These are phyloP conservation scores for Caenorhabditis sp. DNA, from an alignment of 2,888 invertebrate genomes.

Conservation along the genomic window DNA sequence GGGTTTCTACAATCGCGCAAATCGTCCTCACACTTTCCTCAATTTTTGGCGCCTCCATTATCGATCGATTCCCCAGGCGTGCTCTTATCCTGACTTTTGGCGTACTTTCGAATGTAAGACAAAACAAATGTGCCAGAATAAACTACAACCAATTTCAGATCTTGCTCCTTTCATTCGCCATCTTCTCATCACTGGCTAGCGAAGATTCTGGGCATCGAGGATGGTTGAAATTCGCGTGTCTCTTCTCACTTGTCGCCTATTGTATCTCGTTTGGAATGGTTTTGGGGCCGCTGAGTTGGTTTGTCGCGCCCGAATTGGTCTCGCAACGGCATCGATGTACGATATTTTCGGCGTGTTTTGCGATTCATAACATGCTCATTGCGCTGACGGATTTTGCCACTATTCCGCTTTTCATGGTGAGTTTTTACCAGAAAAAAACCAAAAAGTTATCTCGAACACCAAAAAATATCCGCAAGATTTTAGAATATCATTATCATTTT, in stretches of 20 bases:
- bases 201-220: neutral
- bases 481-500: too few relatives aligned
- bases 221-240: constrained; percentile 52
- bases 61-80: constrained; percentile 62
- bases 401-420: constrained; percentile 57
- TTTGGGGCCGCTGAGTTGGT: constrained; percentile 63
- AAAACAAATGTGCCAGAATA: too few relatives aligned
- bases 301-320: constrained; percentile 66
- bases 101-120: constrained; percentile 48
- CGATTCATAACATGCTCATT: constrained; percentile 63
- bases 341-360: constrained; percentile 64
- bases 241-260: constrained; percentile 54
- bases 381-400: constrained; percentile 63
- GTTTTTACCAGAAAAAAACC: too few relatives aligned
- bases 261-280: constrained; percentile 62
- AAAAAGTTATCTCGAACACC: too few relatives aligned
- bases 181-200: constrained; percentile 46
- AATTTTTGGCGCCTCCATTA: constrained; percentile 56
- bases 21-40: constrained; percentile 57
- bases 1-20: constrained; percentile 58
- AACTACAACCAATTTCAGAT: constrained; percentile 9
- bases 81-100: constrained; percentile 56
- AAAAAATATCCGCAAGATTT: too few relatives aligned
- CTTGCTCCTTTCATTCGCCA: constrained; percentile 53
- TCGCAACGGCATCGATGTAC: constrained; percentile 63